These are phyloP conservation scores for Lasioglossum malachurum DNA, from an alignment of 2,888 invertebrate genomes.

Conservation along the genomic window DNA sequence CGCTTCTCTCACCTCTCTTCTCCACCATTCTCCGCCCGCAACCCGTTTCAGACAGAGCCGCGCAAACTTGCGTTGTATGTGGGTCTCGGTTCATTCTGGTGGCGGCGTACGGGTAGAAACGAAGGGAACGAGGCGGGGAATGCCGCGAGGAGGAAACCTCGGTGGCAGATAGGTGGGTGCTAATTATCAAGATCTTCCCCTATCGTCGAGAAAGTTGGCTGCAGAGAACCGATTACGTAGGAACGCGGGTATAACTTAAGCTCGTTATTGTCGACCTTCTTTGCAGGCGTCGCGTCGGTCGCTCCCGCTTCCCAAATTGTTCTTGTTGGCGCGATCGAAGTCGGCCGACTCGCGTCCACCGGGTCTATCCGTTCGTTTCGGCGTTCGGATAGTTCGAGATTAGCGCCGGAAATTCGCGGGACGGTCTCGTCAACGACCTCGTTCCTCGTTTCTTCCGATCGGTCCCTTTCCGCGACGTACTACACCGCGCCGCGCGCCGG, in stretches of 20 bases:
- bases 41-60: slow-evolving; percentile 43
- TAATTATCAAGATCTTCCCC: slow-evolving; percentile 77
- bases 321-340: slow-evolving; percentile 42
- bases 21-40: background rate
- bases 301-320: slow-evolving; percentile 13
- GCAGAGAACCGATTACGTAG: slow-evolving; percentile 75
- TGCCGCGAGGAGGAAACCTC: slow-evolving; percentile 5
- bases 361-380: slow-evolving; percentile 19
- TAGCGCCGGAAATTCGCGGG: background rate
- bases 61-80: slow-evolving; percentile 65
- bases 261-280: slow-evolving; percentile 65
- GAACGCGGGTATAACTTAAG: slow-evolving; percentile 73
- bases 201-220: slow-evolving; percentile 74
- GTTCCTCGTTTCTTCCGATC: background rate
- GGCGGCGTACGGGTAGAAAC: slow-evolving; percentile 31
- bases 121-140: slow-evolving; percentile 7
- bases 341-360: slow-evolving; percentile 2
- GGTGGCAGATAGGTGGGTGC: slow-evolving; percentile 67
- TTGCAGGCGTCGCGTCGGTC: slow-evolving; percentile 32
- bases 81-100: slow-evolving; percentile 69
- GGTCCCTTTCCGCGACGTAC: background rate
- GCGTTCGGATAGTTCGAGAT: background rate
- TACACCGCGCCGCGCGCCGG: background rate
- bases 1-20: background rate
- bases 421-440: background rate